phyloP scores from a whole-genome alignment of 2,113 vertebrate genomes.

The Eretmochelys imbricata region DNA sequence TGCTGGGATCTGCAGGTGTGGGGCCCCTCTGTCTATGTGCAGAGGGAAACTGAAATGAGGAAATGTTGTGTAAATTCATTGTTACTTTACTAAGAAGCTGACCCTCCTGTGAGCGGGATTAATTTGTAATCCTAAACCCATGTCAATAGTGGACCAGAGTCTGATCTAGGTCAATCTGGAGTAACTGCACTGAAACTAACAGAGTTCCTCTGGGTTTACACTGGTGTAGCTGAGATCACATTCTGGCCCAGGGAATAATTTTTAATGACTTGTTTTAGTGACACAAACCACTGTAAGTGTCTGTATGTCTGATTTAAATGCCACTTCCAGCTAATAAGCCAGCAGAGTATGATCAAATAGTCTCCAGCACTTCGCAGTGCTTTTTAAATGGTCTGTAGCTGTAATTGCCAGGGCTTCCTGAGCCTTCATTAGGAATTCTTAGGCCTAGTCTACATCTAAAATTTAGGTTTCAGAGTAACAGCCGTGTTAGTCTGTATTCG shows the following conservation, averaged over 20 bases:
- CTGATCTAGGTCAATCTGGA: background rate
- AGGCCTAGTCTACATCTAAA: no score
- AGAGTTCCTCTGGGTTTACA: background rate
- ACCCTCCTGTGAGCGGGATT: background rate
- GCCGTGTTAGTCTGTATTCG: no score
- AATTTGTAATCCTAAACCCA: fast-evolving
- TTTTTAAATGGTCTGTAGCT: background rate
- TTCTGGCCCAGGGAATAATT: fast-evolving
- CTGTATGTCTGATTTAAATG: background rate
- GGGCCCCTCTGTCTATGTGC: background rate
- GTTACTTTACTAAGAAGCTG: fast-evolving
- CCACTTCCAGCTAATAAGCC: background rate
- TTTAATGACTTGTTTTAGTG: background rate
- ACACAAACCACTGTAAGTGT: fast-evolving
- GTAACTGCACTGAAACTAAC: background rate
- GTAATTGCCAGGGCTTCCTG: background rate
- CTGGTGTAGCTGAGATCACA: background rate
- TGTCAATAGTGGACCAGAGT: fast-evolving
- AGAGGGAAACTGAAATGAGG: background rate
- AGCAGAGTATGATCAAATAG: fast-evolving
- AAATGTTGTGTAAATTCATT: background rate
- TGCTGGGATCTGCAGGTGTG: background rate
- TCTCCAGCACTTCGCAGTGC: no score
- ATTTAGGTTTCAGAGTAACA: no score
- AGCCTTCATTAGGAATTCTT: background rate